Conservation (phyloP, 2,113 vertebrate genomes). For the Antennarius striatus region DNA sequence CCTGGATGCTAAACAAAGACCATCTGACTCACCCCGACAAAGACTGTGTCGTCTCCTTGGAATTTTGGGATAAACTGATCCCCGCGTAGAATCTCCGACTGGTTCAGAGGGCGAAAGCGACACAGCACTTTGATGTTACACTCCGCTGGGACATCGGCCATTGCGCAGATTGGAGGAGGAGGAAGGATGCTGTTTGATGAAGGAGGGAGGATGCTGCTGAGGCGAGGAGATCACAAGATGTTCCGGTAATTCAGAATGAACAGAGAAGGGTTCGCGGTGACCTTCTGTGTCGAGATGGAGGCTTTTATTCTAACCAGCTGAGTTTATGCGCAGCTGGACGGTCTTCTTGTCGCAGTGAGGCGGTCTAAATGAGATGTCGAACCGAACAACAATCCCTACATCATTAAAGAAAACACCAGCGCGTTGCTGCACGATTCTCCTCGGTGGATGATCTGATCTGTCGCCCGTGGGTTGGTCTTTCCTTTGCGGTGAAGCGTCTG, state of each 20-base stretch:
- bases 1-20: conserved; percentile 56
- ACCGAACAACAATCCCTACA: conserved; percentile 57
- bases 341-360: conserved; percentile 67
- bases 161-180: conserved; percentile 71
- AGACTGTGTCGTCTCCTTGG: conserved; percentile 86
- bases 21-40: conserved; percentile 81
- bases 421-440: neutral
- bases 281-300: conserved; percentile 4
- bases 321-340: conserved; percentile 47
- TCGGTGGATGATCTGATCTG: neutral
- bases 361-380: conserved; percentile 45
- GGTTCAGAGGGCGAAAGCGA: conserved; percentile 88
- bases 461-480: neutral
- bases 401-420: conserved; percentile 41
- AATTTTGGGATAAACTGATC: conserved; percentile 87
- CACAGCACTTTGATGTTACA: conserved; percentile 91
- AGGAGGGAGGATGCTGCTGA: conserved; percentile 44
- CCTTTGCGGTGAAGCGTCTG: conserved; percentile 34
- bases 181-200: conserved; percentile 40
- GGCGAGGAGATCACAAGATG: conserved; percentile 23
- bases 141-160: conserved; percentile 84
- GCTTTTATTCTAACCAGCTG: conserved; percentile 1
- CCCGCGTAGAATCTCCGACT: conserved; percentile 85
- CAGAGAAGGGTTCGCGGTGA: conserved; percentile 1
- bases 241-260: conserved; percentile 32